Evolutionary conservation across 2,888 invertebrate species (phyloP), one percentile per base, ranked within the genome.

Genomic region (Nomada fucata): DNA sequence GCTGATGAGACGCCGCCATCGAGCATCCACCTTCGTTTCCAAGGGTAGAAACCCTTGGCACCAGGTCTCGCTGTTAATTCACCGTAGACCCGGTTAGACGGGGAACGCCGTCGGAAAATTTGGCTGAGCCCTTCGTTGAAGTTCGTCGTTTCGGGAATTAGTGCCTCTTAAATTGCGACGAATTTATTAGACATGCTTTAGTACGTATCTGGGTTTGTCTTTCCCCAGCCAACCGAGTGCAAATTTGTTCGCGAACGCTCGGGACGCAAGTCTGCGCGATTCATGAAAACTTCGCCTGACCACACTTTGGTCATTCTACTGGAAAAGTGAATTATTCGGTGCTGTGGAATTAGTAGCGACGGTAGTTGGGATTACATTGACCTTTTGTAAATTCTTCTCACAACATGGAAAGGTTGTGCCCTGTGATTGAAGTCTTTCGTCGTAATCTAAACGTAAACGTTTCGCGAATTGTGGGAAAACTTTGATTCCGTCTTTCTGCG

Each of bases 61-160:
- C 26, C n/a, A 47, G 13, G 67, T 23, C 57, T 11, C 20, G 13
- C 29, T 42, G 71, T 63, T 78, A 73, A 73, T 78, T 78, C 78
- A 23, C n/a, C 44, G n/a, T 47, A 11, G 52, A 64, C 23, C 15
- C 15, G 15, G 42, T 64, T 20, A 44, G n/a, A 47, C 55, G 57
- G 23, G 15, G 61, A 77, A 73, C 59, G 57, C 42, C 23, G 53
- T n/a, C 18, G 36, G 55, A 44, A 73, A 82, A 84, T 80, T 76
- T 71, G 53, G 2, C 23, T 18, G 53, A 36, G 13, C 2, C 15
- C 50, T 18, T n/a, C n/a, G 50, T 47, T 10, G n/a, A 50, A 44
- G 23, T 13, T 44, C 36, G 55, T 20, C 50, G 60, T 76, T 53
- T 47, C 53, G 9, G 2, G 20, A 71, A 79, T 65, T 70, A 55